A percentile compares a stretch with the other conserved stretches of the same genome.
Conservation (phyloP, 2,888 invertebrate genomes). For the Trimorus sp. region DNA sequence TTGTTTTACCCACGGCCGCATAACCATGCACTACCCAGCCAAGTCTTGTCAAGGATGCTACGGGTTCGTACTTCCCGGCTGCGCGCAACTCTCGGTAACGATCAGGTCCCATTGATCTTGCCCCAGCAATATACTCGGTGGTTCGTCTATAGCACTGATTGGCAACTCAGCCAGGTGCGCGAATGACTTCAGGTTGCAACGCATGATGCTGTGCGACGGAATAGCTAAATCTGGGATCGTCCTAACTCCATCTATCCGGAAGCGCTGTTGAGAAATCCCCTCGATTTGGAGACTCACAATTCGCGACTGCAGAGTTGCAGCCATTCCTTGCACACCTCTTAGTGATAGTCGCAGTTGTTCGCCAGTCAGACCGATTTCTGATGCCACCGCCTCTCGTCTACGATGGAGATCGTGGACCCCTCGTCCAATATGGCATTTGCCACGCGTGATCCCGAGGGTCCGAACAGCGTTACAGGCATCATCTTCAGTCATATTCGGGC, state of each 20-base stretch:
- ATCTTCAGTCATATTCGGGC: too few species aligned
- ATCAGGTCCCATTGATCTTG: neutral
- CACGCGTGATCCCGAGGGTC: too few species aligned
- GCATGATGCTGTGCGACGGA: neutral
- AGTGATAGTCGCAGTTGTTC: neutral
- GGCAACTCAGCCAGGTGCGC: neutral
- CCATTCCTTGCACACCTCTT: neutral
- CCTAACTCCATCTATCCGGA: neutral
- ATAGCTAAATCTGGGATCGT: neutral
- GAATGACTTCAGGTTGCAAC: neutral
- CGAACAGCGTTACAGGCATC: too few species aligned
- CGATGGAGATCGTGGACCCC: constrained; percentile 24
- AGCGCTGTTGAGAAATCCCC: neutral
- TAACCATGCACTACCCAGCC: neutral
- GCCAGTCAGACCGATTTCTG: neutral
- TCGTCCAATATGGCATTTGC: constrained; percentile 25
- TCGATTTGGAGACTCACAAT: neutral
- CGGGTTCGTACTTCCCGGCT: neutral
- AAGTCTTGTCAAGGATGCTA: neutral
- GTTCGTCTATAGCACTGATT: neutral
- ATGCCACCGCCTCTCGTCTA: constrained; percentile 17
- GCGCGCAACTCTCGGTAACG: constrained; percentile 6
- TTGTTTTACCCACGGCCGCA: neutral
- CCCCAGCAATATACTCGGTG: neutral
- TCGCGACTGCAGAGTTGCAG: neutral